These are phyloP conservation scores for Acromyrmex heyeri DNA, from an alignment of 1,140 invertebrate species.

Conservation along the genomic window DNA sequence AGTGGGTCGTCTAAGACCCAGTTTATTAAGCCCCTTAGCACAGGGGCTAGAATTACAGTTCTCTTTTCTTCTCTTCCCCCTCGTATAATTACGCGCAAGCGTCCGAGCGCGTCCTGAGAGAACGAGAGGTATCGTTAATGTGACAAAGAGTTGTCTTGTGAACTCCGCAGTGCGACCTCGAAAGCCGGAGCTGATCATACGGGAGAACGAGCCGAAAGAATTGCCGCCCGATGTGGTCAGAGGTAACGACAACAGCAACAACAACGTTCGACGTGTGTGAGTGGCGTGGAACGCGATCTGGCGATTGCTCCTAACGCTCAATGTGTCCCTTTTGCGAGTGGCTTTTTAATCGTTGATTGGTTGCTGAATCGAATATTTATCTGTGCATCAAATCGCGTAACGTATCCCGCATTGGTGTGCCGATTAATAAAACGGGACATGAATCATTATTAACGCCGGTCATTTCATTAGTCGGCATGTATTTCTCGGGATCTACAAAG, in stretches of 20 bases:
- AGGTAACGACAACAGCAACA: constrained; percentile 88
- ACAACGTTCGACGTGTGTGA: constrained; percentile 60
- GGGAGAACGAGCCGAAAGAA: constrained; percentile 95
- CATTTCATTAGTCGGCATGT: constrained; percentile 23
- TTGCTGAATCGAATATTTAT: constrained; percentile 39
- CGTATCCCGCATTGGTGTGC: not conserved
- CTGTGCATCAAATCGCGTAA: constrained; percentile 27
- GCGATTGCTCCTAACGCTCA: constrained; percentile 28
- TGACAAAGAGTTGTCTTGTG: constrained; percentile 76
- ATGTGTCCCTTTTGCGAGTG: constrained; percentile 27
- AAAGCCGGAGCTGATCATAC: constrained; percentile 96
- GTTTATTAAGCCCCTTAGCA: constrained; percentile 41
- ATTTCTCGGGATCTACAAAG: not conserved
- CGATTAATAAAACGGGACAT: constrained; percentile 24
- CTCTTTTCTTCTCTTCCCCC: not conserved
- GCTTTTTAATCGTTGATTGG: constrained; percentile 43
- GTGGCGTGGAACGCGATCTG: constrained; percentile 3
- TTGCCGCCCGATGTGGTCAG: constrained; percentile 96
- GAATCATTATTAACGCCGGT: not conserved
- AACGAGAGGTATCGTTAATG: constrained; percentile 70
- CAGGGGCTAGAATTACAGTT: constrained; percentile 55
- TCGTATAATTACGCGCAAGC: constrained; percentile 63
- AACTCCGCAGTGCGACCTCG: constrained; percentile 88
- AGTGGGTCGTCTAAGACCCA: constrained; percentile 19
- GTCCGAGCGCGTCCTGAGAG: constrained; percentile 25